Evolutionary conservation across 2,113 vertebrate genomes (phyloP).

Genomic region (Xyliphius kryptos): DNA sequence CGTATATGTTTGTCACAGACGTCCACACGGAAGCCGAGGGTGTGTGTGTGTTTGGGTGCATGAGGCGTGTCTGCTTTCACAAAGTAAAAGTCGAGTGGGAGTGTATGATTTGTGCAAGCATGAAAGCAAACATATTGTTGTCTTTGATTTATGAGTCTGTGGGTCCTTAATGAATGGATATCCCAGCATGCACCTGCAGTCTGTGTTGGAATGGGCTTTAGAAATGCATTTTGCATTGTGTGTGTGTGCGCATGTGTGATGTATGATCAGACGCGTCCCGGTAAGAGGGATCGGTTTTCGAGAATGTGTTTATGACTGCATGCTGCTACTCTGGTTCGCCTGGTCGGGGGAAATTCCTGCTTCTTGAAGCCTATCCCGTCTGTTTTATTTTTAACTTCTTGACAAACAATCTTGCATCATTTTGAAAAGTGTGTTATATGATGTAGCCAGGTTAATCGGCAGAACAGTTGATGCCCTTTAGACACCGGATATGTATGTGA

Average conservation of each 20-base stretch:
- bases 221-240: slow-evolving; percentile 8
- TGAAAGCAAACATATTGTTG: slow-evolving; percentile 13
- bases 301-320: slow-evolving; percentile 27
- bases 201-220: not conserved
- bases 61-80: slow-evolving; percentile 13
- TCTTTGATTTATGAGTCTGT: slow-evolving; percentile 23
- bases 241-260: not conserved
- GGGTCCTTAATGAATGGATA: slow-evolving; percentile 19
- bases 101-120: slow-evolving; percentile 17
- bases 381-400: slow-evolving; percentile 7
- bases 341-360: slow-evolving; percentile 41
- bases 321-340: slow-evolving; percentile 52
- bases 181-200: slow-evolving; percentile 8
- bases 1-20: slow-evolving; percentile 9
- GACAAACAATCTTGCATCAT: not conserved
- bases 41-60: slow-evolving; percentile 26
- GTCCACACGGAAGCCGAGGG: slow-evolving; percentile 1
- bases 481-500: not conserved
- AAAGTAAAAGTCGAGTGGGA: too few relatives aligned
- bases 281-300: slow-evolving; percentile 2
- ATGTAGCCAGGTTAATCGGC: not conserved
- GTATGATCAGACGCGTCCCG: not conserved
- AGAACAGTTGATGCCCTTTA: not conserved
- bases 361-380: slow-evolving; percentile 29
- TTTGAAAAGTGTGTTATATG: slow-evolving; percentile 23